Evolutionary conservation across 1,140 invertebrate genomes (phyloP).

Genomic region (Ctenoplectra terminalis): DNA sequence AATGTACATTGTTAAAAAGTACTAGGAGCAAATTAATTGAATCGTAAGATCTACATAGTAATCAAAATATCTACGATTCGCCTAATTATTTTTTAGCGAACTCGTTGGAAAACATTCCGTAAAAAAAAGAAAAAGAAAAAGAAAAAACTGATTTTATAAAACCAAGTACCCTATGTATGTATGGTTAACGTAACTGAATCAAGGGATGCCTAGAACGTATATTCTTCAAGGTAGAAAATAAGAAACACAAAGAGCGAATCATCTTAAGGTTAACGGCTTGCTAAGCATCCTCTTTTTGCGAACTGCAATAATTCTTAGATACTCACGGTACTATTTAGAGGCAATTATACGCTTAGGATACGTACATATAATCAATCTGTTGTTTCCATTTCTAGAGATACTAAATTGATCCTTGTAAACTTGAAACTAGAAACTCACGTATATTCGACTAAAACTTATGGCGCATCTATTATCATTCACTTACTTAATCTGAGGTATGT

Average conservation of each 20-base stretch:
- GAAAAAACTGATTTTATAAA: slow-evolving; percentile 19
- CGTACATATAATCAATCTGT: neutral
- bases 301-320: neutral
- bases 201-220: neutral
- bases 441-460: neutral
- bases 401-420: neutral
- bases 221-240: neutral
- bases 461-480: neutral
- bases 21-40: neutral
- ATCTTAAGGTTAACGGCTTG: neutral
- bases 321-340: neutral
- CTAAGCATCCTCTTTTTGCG: neutral
- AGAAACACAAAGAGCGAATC: neutral
- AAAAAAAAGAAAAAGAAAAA: too few species aligned
- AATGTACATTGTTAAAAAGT: neutral
- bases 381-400: neutral
- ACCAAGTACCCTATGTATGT: slow-evolving; percentile 21
- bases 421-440: neutral
- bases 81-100: neutral
- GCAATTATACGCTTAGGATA: neutral
- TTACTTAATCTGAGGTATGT: slow-evolving; percentile 43
- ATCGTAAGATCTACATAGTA: neutral
- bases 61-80: slow-evolving; percentile 29
- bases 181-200: neutral
- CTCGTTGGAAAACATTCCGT: slow-evolving; percentile 33